Evolutionary conservation across 2,113 vertebrate genomes (phyloP), one percentile per base, ranked within the genome.

Genomic region (Mustela nigripes): DNA sequence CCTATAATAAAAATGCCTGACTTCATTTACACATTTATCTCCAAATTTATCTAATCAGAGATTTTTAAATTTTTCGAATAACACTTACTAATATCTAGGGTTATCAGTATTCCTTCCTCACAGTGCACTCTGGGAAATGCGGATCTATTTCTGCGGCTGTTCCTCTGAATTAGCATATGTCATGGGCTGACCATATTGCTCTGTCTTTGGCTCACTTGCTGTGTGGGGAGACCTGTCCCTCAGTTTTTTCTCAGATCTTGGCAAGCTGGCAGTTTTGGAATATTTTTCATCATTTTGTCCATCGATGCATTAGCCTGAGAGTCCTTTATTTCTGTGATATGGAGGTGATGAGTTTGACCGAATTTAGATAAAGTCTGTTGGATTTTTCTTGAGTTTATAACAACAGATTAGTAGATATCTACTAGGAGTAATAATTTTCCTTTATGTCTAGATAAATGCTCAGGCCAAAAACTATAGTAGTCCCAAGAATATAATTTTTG

Each of bases 401-500:
- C n/a, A 82, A 58, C 39, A 89, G 93, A 45, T 79, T 24, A 69
- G n/a, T 89, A 79, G 53, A 9, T 62, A 56, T 62, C 28, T 42
- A 58, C 21, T 56, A 94, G 63, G 45, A 73, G 24, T 60, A 85
- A 82, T 92, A 87, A 39, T 73, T 95, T 92, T 73, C 78, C 36
- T 94, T 91, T 91, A 28, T 74, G 60, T 88, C 3, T 74, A 91
- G 78, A 88, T 90, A 87, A 86, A 74, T 85, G 45, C 82, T 93
- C 16, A 36, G 36, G 28, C 53, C 10, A 94, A 45, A 85, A 84
- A 94, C 19, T 81, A 78, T 5, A 95, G 53, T 63, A 88, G 53
- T 93, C 60, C n/a, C 76, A 78, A 87, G 87, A 90, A 80, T 39
- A 48, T 78, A 89, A 82, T 96, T 92, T 95, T 91, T 97, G 26